Percentiles rank a stretch among this genome's conserved stretches.
These are phyloP conservation scores for Ceratothoa steindachneri DNA, from an alignment of 2,888 invertebrate genomes.

Conservation along the genomic window DNA sequence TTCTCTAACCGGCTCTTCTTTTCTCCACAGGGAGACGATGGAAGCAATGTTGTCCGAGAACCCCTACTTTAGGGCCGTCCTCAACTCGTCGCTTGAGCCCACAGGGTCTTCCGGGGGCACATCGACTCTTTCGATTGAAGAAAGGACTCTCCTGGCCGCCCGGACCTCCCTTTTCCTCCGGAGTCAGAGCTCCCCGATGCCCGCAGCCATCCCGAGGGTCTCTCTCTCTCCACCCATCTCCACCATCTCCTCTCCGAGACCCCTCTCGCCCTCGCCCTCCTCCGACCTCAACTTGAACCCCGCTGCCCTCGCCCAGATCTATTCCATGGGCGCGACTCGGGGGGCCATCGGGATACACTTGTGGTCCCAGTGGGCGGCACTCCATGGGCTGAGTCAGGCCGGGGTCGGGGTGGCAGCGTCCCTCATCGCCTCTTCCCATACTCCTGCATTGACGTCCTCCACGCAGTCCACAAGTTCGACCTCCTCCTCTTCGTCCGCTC, in stretches of 20 bases:
- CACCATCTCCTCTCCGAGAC: constrained; percentile 49
- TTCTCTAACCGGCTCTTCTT: too few species aligned
- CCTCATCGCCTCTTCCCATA: constrained; percentile 8
- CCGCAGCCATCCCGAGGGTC: constrained; percentile 49
- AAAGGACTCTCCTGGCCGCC: constrained; percentile 71
- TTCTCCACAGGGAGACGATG: constrained; percentile 69
- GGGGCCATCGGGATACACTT: constrained; percentile 54
- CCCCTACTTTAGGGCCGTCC: constrained; percentile 68
- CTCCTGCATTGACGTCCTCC: not conserved
- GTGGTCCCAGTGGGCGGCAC: constrained; percentile 54
- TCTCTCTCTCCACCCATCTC: constrained; percentile 20
- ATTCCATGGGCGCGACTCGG: constrained; percentile 52
- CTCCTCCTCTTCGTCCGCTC: not conserved
- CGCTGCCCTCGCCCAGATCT: constrained; percentile 67
- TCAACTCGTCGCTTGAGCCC: constrained; percentile 67
- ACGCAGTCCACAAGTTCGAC: not conserved
- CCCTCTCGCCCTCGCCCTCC: constrained; percentile 49
- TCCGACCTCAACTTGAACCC: constrained; percentile 62
- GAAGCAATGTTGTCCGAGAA: constrained; percentile 74
- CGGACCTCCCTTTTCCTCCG: constrained; percentile 70
- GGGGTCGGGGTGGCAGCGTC: constrained; percentile 34
- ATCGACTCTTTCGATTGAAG: constrained; percentile 65
- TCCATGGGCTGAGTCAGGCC: constrained; percentile 47
- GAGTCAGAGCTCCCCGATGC: constrained; percentile 64
- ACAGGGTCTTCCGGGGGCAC: constrained; percentile 60